Evolutionary conservation across 2,888 invertebrate genomes (phyloP).

Genomic region (Orthosia gracilis): DNA sequence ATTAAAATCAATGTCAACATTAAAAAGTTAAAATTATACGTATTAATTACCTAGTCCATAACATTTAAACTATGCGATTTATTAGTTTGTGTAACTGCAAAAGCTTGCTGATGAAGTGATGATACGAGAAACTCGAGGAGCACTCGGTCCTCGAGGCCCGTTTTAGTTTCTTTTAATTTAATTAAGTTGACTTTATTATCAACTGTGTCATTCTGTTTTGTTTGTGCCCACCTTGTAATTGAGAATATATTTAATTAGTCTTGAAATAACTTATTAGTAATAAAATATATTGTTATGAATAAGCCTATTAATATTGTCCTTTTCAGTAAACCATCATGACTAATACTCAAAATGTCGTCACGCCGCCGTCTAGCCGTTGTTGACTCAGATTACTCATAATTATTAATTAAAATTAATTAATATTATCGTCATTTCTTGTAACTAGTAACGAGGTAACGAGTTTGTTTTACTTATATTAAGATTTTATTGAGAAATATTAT

Average conservation of each 20-base stretch:
- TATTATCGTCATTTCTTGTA: not conserved
- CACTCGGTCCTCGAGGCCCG: too few relatives aligned
- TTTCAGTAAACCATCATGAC: not conserved
- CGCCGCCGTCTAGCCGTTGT: not conserved
- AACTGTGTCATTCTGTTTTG: too few relatives aligned
- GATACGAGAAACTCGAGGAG: too few relatives aligned
- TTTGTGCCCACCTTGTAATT: not conserved
- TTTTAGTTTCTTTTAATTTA: too few relatives aligned
- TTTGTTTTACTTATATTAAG: not conserved
- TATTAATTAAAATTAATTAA: slow-evolving; percentile 25
- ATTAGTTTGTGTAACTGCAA: too few relatives aligned
- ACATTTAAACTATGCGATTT: too few relatives aligned
- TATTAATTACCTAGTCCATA: too few relatives aligned
- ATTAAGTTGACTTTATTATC: too few relatives aligned
- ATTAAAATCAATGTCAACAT: too few relatives aligned
- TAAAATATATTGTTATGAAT: not conserved
- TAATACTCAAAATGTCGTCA: slow-evolving; percentile 1
- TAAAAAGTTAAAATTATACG: too few relatives aligned
- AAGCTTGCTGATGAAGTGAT: too few relatives aligned
- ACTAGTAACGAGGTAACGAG: not conserved
- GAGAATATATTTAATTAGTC: not conserved
- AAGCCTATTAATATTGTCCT: not conserved
- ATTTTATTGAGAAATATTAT: slow-evolving; percentile 11
- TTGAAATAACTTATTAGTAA: not conserved
- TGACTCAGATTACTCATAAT: slow-evolving; percentile 20